Percentiles rank a stretch among this genome's conserved stretches.
Conservation (phyloP, 2,888 invertebrate genomes). For the Plebejus melissa region DNA sequence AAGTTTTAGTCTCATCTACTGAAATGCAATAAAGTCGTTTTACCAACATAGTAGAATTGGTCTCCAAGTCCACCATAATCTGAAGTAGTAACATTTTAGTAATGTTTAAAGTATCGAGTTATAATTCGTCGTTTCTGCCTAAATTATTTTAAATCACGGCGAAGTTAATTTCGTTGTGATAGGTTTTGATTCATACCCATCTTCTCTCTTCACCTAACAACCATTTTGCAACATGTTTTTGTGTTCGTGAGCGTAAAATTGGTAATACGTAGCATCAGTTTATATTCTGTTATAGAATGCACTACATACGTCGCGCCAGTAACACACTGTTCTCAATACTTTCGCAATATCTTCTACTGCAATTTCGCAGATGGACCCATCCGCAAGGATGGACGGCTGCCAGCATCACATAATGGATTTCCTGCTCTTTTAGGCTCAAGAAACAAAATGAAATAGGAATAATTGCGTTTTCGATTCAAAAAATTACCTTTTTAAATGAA, state of each 20-base stretch:
- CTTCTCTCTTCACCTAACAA: not conserved
- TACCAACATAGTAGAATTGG: too few species aligned
- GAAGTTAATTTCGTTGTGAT: not conserved
- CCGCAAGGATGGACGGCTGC: constrained; percentile 9
- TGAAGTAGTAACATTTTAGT: too few species aligned
- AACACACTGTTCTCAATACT: constrained; percentile 17
- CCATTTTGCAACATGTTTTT: not conserved
- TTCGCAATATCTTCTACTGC: constrained; percentile 22
- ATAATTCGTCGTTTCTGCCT: not conserved
- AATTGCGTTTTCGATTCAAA: too few species aligned
- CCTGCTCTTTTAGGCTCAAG: not conserved
- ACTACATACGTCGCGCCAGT: constrained; percentile 1
- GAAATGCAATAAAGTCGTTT: too few species aligned
- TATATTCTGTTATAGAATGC: constrained; percentile 9
- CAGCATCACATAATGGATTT: not conserved
- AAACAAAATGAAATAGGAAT: not conserved
- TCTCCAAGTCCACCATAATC: too few species aligned
- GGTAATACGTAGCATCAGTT: constrained; percentile 30
- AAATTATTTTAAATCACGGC: not conserved
- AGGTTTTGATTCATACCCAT: too few species aligned
- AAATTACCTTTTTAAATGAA: not conserved
- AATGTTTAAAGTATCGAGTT: too few species aligned
- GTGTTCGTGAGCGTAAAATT: constrained; percentile 34
- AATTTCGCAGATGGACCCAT: not conserved
- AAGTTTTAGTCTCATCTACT: too few species aligned